Conservation (phyloP, 1,140 invertebrate species). For the Propsilocerus akamusi region DNA sequence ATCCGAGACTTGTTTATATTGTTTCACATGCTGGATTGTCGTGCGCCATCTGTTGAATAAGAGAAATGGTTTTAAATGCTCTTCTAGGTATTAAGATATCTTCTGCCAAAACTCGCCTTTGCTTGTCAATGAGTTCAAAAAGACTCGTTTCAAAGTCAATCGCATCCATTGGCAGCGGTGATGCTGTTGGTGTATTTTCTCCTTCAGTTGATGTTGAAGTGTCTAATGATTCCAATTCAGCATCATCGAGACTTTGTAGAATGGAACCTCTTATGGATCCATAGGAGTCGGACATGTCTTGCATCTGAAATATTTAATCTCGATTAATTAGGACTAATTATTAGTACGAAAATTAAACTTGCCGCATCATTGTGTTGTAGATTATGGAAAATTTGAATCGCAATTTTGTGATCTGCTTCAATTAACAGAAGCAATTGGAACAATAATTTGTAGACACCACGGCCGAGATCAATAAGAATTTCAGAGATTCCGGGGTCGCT, state of each 20-base stretch:
- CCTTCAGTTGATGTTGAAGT: slow-evolving; percentile 23
- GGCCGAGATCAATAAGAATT: slow-evolving; percentile 53
- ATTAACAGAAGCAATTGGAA: slow-evolving; percentile 82
- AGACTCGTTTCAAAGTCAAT: slow-evolving; percentile 17
- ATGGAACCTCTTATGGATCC: slow-evolving; percentile 20
- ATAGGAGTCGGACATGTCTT: slow-evolving; percentile 24
- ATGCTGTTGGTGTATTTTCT: slow-evolving; percentile 20
- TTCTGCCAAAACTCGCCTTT: slow-evolving; percentile 9
- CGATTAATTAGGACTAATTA: background rate
- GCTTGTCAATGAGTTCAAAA: slow-evolving; percentile 19
- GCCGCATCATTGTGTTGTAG: slow-evolving; percentile 23
- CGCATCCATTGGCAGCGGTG: slow-evolving; percentile 20
- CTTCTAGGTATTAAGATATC: background rate
- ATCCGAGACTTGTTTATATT: slow-evolving; percentile 19
- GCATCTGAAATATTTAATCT: slow-evolving; percentile 12
- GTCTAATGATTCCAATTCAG: slow-evolving; percentile 20
- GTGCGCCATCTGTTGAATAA: slow-evolving; percentile 13
- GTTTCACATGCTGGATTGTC: slow-evolving; percentile 21
- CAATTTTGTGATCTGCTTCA: slow-evolving; percentile 83
- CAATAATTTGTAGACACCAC: slow-evolving; percentile 77
- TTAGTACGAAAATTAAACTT: slow-evolving; percentile 3
- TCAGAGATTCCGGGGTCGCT: slow-evolving; percentile 25
- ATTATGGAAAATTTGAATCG: slow-evolving; percentile 32
- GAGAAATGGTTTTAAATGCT: background rate
- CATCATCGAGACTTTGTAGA: slow-evolving; percentile 18